A percentile compares a stretch with the other conserved stretches of the same genome.
Conservation (phyloP, 1,140 invertebrate species). For the Drosophila repleta region DNA sequence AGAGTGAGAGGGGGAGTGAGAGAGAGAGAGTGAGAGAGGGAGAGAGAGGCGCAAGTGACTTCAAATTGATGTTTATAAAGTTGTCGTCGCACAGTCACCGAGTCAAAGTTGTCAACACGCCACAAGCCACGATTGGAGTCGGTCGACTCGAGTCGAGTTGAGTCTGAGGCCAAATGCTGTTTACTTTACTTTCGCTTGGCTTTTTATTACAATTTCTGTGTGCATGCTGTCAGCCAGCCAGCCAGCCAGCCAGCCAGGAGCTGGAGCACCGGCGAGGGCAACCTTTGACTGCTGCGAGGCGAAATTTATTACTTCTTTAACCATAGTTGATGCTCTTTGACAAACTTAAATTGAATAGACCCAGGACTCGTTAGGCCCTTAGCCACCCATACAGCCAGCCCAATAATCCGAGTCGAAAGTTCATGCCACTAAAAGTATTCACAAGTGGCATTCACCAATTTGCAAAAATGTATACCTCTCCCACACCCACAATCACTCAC, state of each 20-base stretch:
- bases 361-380: constrained; percentile 5
- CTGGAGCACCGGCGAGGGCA: background rate
- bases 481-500: background rate
- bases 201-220: constrained; percentile 51
- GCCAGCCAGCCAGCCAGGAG: background rate
- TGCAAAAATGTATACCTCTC: background rate
- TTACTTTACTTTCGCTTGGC: constrained; percentile 52
- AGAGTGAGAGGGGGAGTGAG: no score
- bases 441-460: constrained; percentile 17
- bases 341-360: constrained; percentile 48
- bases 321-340: constrained; percentile 47
- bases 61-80: constrained; percentile 61
- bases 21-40: no score
- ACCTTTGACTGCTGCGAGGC: constrained; percentile 33
- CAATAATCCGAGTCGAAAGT: constrained; percentile 26
- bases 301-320: constrained; percentile 51
- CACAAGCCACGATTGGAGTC: constrained; percentile 47
- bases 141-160: background rate
- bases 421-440: constrained; percentile 18
- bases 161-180: constrained; percentile 46
- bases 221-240: constrained; percentile 7
- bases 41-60: constrained; percentile 41
- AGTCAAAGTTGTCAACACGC: constrained; percentile 60
- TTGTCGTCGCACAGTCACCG: constrained; percentile 43
- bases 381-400: background rate